Percentiles rank a stretch among this genome's conserved stretches.
These are phyloP conservation scores for Meleagris gallopavo DNA, from an alignment of 2,113 vertebrate species.

Conservation along the genomic window DNA sequence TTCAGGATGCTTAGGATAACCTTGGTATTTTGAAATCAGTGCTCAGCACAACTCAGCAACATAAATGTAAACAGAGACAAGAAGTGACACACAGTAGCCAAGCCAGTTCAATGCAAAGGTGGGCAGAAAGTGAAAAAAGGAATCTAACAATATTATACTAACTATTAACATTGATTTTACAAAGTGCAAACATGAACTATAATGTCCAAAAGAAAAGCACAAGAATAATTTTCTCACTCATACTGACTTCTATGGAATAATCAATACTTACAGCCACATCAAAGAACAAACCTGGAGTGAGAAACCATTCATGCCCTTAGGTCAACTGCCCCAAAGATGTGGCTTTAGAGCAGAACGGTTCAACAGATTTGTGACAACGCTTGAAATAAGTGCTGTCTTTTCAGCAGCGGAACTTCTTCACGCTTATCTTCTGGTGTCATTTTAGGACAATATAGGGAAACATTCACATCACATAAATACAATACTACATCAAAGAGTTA, in stretches of 20 bases:
- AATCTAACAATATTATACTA: neutral
- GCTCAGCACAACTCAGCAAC: neutral
- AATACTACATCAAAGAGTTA: neutral
- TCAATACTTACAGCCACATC: conserved; percentile 50
- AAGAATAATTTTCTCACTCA: neutral
- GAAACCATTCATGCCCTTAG: conserved; percentile 19
- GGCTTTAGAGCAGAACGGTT: neutral
- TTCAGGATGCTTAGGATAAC: neutral
- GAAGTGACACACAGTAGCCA: neutral
- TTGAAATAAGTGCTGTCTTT: neutral
- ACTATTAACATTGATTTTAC: neutral
- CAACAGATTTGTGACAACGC: neutral
- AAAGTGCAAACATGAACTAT: neutral
- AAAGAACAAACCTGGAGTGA: neutral
- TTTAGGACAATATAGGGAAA: neutral
- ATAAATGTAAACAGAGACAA: neutral
- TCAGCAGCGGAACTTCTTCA: neutral
- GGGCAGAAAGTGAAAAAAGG: neutral
- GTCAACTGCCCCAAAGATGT: neutral
- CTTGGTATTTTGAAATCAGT: neutral
- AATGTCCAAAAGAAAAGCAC: neutral
- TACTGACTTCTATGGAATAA: neutral
- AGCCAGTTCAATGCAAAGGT: neutral
- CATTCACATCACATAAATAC: neutral
- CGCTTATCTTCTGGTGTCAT: neutral